A percentile compares a stretch with the other conserved stretches of the same genome.
These are phyloP conservation scores for Diaprepes abbreviatus DNA, from an alignment of 2,888 invertebrate genomes.

Conservation along the genomic window DNA sequence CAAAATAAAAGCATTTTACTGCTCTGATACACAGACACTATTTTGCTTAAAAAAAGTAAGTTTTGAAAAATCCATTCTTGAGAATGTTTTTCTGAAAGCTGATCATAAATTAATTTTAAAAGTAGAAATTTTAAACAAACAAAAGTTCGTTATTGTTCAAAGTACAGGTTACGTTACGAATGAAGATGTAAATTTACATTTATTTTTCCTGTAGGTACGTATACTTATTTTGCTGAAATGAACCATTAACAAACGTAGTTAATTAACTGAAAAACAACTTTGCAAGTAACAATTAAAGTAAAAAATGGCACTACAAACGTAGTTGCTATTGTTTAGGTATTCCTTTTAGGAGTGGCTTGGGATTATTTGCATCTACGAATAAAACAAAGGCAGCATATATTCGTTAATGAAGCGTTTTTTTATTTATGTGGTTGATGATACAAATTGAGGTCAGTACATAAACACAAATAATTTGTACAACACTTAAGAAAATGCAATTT, in stretches of 20 bases:
- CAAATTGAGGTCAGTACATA: too few relatives aligned
- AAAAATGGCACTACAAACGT: background rate
- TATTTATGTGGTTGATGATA: too few relatives aligned
- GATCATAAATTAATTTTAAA: background rate
- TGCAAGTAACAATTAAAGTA: background rate
- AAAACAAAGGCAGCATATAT: background rate
- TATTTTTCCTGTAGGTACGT: background rate
- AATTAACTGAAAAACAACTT: slow-evolving; percentile 1
- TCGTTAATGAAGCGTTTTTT: too few relatives aligned
- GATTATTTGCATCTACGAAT: slow-evolving; percentile 2
- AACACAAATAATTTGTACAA: too few relatives aligned
- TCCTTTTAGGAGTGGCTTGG: background rate
- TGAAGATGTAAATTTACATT: background rate
- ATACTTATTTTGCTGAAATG: slow-evolving; percentile 1
- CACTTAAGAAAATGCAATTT: too few relatives aligned
- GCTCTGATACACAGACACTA: too few relatives aligned
- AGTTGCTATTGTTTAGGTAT: background rate
- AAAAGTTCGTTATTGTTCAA: background rate
- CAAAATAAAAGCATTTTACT: too few relatives aligned
- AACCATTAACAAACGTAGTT: background rate
- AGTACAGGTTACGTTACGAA: background rate
- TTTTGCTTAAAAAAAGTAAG: too few relatives aligned
- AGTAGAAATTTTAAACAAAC: background rate
- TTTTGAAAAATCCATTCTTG: background rate
- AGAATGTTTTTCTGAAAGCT: background rate